Conservation (phyloP, 2,888 invertebrate genomes). For the Ichneumoninae sp. region DNA sequence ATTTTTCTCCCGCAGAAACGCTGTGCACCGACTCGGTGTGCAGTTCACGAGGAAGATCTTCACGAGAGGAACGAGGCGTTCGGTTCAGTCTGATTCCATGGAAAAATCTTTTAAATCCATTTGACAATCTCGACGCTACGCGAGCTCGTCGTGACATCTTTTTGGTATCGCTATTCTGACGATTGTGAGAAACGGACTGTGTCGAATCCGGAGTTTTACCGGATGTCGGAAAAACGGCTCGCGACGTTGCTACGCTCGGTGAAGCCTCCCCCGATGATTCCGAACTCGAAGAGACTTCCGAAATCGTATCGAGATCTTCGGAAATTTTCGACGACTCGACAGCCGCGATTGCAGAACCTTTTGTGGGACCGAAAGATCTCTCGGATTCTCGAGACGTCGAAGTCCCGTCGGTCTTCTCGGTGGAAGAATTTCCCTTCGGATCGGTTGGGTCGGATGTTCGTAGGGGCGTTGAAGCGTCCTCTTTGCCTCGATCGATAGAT, state of each 20-base stretch:
- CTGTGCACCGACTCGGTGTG: background rate
- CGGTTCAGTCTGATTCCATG: background rate
- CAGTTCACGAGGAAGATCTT: background rate
- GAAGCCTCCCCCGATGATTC: background rate
- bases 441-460: background rate
- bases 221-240: no score
- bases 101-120: constrained; percentile 22
- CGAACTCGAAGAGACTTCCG: background rate
- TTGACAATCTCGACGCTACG: background rate
- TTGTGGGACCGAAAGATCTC: constrained; percentile 1
- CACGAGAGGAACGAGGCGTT: background rate
- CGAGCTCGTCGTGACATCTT: constrained; percentile 15
- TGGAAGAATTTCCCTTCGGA: background rate
- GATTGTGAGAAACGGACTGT: background rate
- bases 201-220: background rate
- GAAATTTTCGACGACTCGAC: background rate
- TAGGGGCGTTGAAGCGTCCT: background rate
- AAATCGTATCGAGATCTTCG: constrained; percentile 27
- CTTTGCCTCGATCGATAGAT: background rate
- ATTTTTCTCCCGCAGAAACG: background rate
- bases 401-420: background rate
- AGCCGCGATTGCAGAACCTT: background rate
- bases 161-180: background rate
- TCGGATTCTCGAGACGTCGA: constrained; percentile 9
- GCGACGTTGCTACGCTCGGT: background rate